phyloP scores from a whole-genome alignment of 2,113 vertebrate genomes.

The Dolichotis patagonum region DNA sequence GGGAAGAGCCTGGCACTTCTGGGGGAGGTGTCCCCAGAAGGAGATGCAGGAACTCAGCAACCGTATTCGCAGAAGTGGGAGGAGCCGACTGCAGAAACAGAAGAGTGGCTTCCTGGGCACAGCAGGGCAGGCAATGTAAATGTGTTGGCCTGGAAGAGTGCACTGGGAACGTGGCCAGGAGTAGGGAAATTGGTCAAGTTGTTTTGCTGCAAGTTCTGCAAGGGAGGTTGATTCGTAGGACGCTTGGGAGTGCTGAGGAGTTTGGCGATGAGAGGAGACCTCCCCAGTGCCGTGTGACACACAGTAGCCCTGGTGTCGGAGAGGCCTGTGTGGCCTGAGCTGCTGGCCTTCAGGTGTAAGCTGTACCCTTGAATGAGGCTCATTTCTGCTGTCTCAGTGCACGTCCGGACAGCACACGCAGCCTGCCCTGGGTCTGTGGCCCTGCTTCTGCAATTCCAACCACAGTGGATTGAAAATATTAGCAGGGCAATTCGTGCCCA shows the following conservation, averaged over 20 bases:
- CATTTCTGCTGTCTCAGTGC: neutral
- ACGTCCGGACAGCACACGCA: neutral
- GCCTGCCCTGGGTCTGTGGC: neutral
- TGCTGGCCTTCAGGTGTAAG: neutral
- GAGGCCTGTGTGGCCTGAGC: neutral
- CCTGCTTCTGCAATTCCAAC: neutral
- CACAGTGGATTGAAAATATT: neutral
- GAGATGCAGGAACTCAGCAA: neutral
- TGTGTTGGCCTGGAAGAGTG: no score
- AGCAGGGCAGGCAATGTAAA: neutral
- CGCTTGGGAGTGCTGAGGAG: neutral
- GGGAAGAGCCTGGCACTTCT: neutral
- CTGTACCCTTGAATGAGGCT: neutral
- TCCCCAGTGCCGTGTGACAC: neutral
- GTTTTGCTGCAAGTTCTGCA: neutral
- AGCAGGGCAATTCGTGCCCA: no score
- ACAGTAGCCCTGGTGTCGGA: neutral
- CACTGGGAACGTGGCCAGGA: neutral
- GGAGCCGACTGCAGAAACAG: neutral
- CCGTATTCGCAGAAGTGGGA: neutral
- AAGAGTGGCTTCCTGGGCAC: neutral
- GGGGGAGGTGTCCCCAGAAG: neutral
- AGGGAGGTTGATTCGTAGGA: neutral
- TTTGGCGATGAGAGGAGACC: neutral
- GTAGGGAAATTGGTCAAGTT: neutral